Base-by-base conservation (phyloP, 2,113 vertebrate species). In the Phoxinus phoxinus region DNA sequence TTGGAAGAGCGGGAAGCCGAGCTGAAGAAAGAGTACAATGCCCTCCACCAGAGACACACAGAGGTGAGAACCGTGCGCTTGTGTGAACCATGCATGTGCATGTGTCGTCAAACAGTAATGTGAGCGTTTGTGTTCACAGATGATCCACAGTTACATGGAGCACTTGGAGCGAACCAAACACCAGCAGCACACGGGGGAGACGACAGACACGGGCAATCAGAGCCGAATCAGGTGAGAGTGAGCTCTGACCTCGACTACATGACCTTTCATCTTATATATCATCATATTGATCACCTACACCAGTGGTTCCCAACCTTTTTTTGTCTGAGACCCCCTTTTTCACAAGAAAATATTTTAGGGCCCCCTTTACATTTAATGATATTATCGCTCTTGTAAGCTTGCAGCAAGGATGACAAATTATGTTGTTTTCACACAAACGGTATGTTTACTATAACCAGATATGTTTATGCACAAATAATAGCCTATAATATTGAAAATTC, bases 121-220 rank as follows among this genome's bases (percentile, higher is more conserved):
- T 2, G 19, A 9, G 46, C n/a, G 46, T 86, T 25, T 87, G 79
- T 19, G 7, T 13, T 81, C 44, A 69, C 92, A 99, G 98, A 99
- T 99, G 97, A 99, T 99, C 92, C 98, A 99, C 94, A 99, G 96
- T 95, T 99, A 99, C 86, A 99, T 99, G 98, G 98, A 99, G 89
- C 98, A 99, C 90, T 94, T 99, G 95, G 98, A 99, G 93, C 96
- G 97, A 88, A 96, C 95, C 73, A 99, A 99, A 95, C 94, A 97
- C 94, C 98, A 97, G 84, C 97, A 99, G 76, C 91, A 95, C 67
- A 86, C 91, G 2, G 93, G 94, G 46, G 98, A 98, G 77, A 93
- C 95, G 46, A 88, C 95, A 63, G 98, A 99, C 80, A 91, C 95
- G 11, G 92, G 91, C 87, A 87, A 92, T 53, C 91, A 95, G 80